Base-by-base conservation (phyloP, 2,888 invertebrate species). In the Thymelicus lineola region DNA sequence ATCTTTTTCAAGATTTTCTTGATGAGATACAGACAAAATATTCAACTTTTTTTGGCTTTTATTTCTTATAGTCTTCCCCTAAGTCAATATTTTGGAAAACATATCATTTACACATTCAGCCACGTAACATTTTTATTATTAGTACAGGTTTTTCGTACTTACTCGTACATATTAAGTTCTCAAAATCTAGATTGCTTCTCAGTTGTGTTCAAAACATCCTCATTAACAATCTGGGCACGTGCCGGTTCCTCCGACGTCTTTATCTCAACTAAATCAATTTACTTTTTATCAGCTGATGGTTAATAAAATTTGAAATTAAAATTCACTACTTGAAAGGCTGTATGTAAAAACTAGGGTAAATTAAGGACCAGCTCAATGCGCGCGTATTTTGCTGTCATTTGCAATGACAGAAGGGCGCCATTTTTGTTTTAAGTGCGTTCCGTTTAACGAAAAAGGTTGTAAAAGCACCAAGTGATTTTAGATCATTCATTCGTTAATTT, bases 241-340 rank as follows among this genome's bases (percentile, higher is more conserved):
- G 75, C 69, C 69, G 66, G 64, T 62, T 59, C 74, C 74, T 76
- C 73, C 74, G 77, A 77, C 77, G 71, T 73, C 77, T 78, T 77
- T 77, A 77, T 77, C 77, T 70, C 72, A 75, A 75, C 72, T 75
- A 75, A 74, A 76, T 74, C 75, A 73, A 73, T 72, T 71, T 63
- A 60, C 36, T 76, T 76, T 76, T 77, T 77, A 71, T 70, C 59
- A 53, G 50, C 12, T 57, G 28, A 53, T 74, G 62, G 66, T 75
- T 75, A 72, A 74, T 76, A 75, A 74, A 73, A 77, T 78, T 76
- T 77, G 66, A 75, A 77, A 78, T 78, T 77, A 71, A 76, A 74
- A 76, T 69, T 63, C 69, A 69, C 69, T 58, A 28, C 69, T 59
- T 58, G 48, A 69, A 69, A 63, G 58, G 70, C 59, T 50, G 63